Percentiles rank a stretch among this genome's conserved stretches.
phyloP scores from a whole-genome alignment of 1,140 invertebrate genomes.

The Dreissena polymorpha region DNA sequence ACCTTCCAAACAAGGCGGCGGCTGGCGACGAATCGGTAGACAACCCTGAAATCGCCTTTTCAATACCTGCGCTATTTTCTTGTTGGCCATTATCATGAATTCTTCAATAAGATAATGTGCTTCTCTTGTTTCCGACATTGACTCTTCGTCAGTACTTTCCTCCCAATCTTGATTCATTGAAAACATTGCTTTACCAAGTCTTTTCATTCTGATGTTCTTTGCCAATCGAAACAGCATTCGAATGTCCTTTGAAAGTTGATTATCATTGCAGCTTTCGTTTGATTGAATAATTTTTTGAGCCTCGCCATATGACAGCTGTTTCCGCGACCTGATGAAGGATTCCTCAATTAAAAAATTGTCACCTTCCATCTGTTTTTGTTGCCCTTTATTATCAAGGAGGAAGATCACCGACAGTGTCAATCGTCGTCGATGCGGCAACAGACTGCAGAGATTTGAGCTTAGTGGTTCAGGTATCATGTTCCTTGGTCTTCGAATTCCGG shows the following conservation, averaged over 20 bases:
- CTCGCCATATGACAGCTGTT: constrained; percentile 58
- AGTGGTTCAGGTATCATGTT: constrained; percentile 77
- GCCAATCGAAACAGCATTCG: constrained; percentile 52
- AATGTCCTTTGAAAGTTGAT: constrained; percentile 37
- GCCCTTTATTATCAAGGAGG: constrained; percentile 52
- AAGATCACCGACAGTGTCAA: constrained; percentile 65
- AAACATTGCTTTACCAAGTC: constrained; percentile 51
- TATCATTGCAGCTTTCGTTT: background rate
- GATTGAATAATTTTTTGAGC: constrained; percentile 55
- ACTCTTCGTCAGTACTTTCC: constrained; percentile 30
- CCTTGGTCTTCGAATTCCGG: constrained; percentile 59
- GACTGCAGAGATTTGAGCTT: constrained; percentile 76
- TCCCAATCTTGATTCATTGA: constrained; percentile 54
- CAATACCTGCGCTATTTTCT: constrained; percentile 57
- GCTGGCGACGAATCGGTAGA: constrained; percentile 62
- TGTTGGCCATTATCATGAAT: constrained; percentile 69
- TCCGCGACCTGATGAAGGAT: constrained; percentile 44
- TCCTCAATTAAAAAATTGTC: constrained; percentile 12
- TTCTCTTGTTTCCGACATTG: constrained; percentile 54
- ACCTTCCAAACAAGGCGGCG: constrained; percentile 54
- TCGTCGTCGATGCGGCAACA: constrained; percentile 70
- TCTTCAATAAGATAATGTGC: constrained; percentile 69
- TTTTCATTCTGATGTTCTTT: constrained; percentile 47
- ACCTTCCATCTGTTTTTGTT: constrained; percentile 30
- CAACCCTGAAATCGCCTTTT: constrained; percentile 35